Conservation (phyloP, 2,113 vertebrate genomes). For the Struthio camelus region DNA sequence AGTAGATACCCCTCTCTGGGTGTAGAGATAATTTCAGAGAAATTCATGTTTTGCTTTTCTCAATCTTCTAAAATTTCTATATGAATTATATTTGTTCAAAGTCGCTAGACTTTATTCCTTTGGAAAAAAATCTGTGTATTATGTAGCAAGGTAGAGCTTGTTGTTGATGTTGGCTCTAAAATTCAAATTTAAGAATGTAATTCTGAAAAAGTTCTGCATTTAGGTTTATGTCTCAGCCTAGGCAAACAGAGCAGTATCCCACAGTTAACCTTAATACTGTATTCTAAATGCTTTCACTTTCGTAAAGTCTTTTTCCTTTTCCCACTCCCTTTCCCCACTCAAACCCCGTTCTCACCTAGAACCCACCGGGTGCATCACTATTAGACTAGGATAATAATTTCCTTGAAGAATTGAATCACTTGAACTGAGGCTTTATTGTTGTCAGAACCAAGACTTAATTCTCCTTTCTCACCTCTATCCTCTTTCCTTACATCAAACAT, state of each 20-base stretch:
- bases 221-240: background rate
- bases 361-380: background rate
- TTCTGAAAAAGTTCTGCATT: background rate
- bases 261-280: background rate
- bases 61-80: background rate
- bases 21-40: background rate
- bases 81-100: background rate
- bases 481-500: background rate
- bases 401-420: background rate
- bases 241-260: background rate
- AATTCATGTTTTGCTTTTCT: background rate
- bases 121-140: background rate
- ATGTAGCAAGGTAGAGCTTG: background rate
- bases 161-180: background rate
- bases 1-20: background rate
- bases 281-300: background rate
- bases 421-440: background rate
- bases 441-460: background rate
- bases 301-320: background rate
- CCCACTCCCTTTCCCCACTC: background rate
- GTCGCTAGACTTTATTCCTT: background rate
- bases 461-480: background rate
- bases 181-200: background rate
- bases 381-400: background rate
- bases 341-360: background rate